A percentile compares a stretch with the other conserved stretches of the same genome.
Evolutionary conservation across 1,140 invertebrate genomes (phyloP).

Genomic region (Ostrea edulis): DNA sequence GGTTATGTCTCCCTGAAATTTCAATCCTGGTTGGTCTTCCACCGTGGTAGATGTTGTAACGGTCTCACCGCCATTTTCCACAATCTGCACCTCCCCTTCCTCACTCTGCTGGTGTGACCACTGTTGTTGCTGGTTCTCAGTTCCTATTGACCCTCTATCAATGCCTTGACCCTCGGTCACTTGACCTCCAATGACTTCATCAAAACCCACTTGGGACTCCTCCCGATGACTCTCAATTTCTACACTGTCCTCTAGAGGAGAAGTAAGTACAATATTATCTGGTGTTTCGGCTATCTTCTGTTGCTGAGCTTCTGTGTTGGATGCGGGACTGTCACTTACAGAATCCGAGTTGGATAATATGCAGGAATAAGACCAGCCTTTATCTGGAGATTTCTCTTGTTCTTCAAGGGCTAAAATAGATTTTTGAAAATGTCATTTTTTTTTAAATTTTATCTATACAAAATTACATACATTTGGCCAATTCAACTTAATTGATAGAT

Average conservation of each 20-base stretch:
- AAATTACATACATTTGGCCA: too few relatives aligned
- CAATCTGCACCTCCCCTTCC: background rate
- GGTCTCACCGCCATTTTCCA: conserved; percentile 4
- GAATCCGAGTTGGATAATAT: conserved; percentile 38
- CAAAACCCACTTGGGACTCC: background rate
- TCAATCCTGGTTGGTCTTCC: background rate
- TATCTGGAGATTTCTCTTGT: conserved; percentile 49
- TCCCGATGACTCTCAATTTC: background rate
- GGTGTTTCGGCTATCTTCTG: background rate
- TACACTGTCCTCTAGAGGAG: background rate
- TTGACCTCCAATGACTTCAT: background rate
- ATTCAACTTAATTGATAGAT: too few relatives aligned
- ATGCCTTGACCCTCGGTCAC: background rate
- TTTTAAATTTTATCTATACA: too few relatives aligned
- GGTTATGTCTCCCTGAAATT: background rate
- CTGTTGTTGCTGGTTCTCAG: too few relatives aligned
- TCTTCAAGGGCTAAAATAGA: conserved; percentile 49
- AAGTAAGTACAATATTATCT: background rate
- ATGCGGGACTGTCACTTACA: background rate
- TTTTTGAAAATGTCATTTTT: background rate
- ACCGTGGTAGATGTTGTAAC: background rate
- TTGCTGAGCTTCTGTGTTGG: background rate
- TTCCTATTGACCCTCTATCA: background rate
- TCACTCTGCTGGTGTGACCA: background rate
- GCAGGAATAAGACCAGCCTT: conserved; percentile 52